Conservation (phyloP, 1,140 invertebrate species). For the Muscidifurax raptorellus region DNA sequence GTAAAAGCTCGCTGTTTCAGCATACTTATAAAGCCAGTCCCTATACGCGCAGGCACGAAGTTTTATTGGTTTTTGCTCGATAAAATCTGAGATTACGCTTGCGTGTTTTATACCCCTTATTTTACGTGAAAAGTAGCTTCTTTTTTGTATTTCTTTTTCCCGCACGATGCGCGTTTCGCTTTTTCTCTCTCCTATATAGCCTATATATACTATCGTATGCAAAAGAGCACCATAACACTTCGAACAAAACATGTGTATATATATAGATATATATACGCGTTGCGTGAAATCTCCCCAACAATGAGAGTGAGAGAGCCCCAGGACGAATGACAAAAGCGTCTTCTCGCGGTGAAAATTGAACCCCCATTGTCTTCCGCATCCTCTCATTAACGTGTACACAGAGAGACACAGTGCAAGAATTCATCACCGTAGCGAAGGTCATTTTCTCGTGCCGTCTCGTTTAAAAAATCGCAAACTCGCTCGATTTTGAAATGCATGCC, state of each 20-base stretch:
- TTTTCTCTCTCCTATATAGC: not conserved
- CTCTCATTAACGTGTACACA: conserved; percentile 20
- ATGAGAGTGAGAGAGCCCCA: conserved; percentile 31
- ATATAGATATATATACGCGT: too few species aligned
- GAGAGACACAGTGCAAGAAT: conserved; percentile 5
- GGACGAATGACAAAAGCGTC: conserved; percentile 44
- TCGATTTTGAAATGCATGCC: too few species aligned
- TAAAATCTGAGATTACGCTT: conserved; percentile 31
- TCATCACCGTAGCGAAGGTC: conserved; percentile 20
- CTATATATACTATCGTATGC: too few species aligned
- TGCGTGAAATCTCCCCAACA: conserved; percentile 24
- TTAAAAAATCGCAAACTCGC: too few species aligned
- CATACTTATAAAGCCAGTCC: not conserved
- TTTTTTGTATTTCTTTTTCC: not conserved
- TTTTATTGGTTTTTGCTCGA: conserved; percentile 41
- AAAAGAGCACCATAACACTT: conserved; percentile 22
- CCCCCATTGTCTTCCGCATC: conserved; percentile 30
- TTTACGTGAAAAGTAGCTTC: conserved; percentile 18
- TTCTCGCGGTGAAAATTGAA: conserved; percentile 40
- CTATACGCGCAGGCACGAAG: too few species aligned
- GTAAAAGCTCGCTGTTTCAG: not conserved
- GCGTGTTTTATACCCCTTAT: not conserved
- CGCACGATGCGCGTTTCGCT: not conserved
- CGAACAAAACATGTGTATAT: conserved; percentile 18
- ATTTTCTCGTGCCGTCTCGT: not conserved